Percentiles rank a stretch among this genome's conserved stretches.
These are phyloP conservation scores for Heliconius eleuchia DNA, from an alignment of 1,140 invertebrate genomes.

Conservation along the genomic window DNA sequence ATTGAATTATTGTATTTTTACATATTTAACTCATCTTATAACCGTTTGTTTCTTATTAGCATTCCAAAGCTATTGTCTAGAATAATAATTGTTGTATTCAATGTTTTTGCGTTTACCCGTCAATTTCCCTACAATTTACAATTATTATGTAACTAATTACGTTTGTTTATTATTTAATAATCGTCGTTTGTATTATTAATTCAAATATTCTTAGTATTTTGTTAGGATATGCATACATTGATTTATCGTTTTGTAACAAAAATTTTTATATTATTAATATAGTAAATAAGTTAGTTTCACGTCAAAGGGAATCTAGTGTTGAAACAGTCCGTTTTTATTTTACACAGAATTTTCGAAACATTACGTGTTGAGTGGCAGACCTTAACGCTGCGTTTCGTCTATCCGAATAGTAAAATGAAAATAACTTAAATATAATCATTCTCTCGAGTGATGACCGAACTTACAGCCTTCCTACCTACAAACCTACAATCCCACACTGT, in stretches of 20 bases:
- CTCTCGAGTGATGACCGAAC: no score
- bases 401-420: no score
- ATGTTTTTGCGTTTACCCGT: slow-evolving; percentile 16
- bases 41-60: neutral
- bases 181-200: neutral
- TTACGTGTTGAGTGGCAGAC: no score
- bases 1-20: neutral
- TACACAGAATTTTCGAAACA: neutral
- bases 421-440: no score
- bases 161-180: slow-evolving; percentile 4
- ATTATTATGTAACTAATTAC: slow-evolving; percentile 30
- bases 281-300: no score
- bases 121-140: slow-evolving; percentile 31
- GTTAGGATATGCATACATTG: neutral
- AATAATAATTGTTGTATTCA: slow-evolving; percentile 11
- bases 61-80: neutral
- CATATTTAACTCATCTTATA: neutral
- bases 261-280: no score
- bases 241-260: no score
- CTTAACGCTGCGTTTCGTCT: no score
- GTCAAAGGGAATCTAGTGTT: neutral
- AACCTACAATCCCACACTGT: no score
- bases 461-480: no score
- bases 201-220: neutral
- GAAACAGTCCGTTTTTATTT: neutral